Conservation (phyloP, 2,888 invertebrate species). For the Physocephala rufipes region DNA sequence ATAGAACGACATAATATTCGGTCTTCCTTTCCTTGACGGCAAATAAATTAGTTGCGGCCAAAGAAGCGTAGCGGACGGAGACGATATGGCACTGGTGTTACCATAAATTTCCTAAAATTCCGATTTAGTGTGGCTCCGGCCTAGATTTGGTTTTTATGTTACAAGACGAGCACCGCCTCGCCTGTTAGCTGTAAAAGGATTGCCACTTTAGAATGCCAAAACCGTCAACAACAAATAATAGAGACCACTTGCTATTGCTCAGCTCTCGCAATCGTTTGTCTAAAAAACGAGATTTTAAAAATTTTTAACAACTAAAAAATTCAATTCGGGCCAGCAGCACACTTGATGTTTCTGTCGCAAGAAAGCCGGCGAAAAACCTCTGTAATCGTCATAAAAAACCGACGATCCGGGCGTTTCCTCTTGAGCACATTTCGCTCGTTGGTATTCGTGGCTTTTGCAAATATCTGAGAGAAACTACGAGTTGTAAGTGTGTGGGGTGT, state of each 20-base stretch:
- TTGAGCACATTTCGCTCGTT: background rate
- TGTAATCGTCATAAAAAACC: conserved; percentile 3
- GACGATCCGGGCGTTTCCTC: background rate
- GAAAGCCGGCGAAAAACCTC: background rate
- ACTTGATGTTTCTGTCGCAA: conserved; percentile 15
- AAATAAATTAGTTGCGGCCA: conserved; percentile 42
- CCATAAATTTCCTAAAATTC: conserved; percentile 53
- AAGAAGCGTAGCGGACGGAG: conserved; percentile 58
- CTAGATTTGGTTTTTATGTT: background rate
- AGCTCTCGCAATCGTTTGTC: no score
- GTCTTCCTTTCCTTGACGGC: conserved; percentile 14
- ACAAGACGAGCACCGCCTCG: background rate
- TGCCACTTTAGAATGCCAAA: conserved; percentile 57
- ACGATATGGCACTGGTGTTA: conserved; percentile 29
- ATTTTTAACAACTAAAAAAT: conserved; percentile 12
- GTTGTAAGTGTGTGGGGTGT: background rate
- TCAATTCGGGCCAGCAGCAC: conserved; percentile 31
- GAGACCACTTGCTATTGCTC: conserved; percentile 34
- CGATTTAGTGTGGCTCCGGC: conserved; percentile 35
- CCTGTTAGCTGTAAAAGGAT: conserved; percentile 52
- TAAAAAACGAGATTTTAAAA: no score
- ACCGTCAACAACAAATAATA: conserved; percentile 54
- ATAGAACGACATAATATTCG: conserved; percentile 2
- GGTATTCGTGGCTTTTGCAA: conserved; percentile 1
- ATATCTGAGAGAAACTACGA: no score